A percentile compares a stretch with the other conserved stretches of the same genome.
Conservation (phyloP, 1,140 invertebrate genomes). For the Penaeus indicus region DNA sequence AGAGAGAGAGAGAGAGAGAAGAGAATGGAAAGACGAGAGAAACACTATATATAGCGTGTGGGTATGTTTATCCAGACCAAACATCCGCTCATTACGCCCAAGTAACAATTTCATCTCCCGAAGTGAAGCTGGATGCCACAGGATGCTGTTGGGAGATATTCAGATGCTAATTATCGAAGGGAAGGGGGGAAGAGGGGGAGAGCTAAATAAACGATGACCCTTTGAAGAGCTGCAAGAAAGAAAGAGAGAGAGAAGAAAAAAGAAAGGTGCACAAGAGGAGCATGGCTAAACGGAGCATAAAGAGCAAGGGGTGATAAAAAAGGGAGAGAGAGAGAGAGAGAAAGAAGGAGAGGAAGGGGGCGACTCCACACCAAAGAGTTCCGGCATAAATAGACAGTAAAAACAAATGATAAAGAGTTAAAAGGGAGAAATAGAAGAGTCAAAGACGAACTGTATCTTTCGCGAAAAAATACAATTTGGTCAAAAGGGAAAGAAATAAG, state of each 20-base stretch:
- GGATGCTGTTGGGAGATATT: conserved; percentile 33
- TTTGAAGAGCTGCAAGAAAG: conserved; percentile 49
- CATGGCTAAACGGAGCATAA: conserved; percentile 55
- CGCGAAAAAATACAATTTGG: too few species aligned
- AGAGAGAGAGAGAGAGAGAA: background rate
- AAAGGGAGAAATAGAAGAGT: too few species aligned
- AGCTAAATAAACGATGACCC: conserved; percentile 55
- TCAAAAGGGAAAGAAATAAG: too few species aligned
- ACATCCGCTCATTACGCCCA: conserved; percentile 4
- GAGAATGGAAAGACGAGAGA: background rate
- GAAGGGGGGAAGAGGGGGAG: conserved; percentile 19
- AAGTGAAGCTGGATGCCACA: background rate
- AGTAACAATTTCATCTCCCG: background rate
- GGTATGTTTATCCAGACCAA: background rate
- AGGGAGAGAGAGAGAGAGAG: background rate
- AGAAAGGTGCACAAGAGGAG: conserved; percentile 24
- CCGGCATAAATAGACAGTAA: too few species aligned
- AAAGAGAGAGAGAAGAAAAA: background rate
- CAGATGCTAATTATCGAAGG: conserved; percentile 54
- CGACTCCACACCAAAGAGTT: background rate
- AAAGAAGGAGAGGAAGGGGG: conserved; percentile 23
- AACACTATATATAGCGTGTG: background rate
- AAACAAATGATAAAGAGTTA: too few species aligned
- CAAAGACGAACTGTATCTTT: too few species aligned
- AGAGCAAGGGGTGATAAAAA: conserved; percentile 48